Evolutionary conservation across 2,797 vertebrate species (phyloP).

Genomic region (Perodicticus potto): DNA sequence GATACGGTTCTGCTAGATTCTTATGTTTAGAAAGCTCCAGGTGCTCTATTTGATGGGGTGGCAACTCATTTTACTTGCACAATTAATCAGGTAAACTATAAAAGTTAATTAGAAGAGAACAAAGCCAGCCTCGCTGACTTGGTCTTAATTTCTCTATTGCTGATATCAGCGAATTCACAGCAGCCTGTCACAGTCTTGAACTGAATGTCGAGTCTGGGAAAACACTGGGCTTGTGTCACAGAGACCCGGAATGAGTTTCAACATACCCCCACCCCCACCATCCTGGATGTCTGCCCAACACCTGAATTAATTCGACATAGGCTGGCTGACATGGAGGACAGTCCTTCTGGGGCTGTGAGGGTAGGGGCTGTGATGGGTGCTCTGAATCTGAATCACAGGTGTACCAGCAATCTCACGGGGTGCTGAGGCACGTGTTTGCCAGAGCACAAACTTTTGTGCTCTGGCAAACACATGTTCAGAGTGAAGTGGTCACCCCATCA

Average conservation of each 20-base stretch:
- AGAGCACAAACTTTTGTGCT: background rate
- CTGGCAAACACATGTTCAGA: background rate
- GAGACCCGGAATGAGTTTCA: background rate
- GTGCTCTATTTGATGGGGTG: background rate
- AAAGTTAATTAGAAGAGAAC: background rate
- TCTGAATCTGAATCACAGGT: background rate
- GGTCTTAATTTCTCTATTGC: background rate
- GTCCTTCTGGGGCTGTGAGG: background rate
- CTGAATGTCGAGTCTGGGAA: background rate
- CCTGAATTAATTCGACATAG: background rate
- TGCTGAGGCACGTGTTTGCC: accelerated
- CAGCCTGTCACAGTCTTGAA: background rate
- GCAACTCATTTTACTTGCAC: background rate
- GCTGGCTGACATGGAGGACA: background rate
- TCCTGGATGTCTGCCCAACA: background rate
- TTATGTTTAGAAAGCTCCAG: background rate
- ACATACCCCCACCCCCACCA: background rate
- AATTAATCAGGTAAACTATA: background rate
- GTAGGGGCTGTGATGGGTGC: background rate
- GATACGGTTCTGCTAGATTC: background rate
- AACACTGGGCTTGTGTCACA: background rate
- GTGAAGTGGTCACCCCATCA: background rate
- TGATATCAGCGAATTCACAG: background rate
- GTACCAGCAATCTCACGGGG: background rate
- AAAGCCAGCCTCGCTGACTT: background rate